These are phyloP conservation scores for Oasisia sp. DNA, from an alignment of 2,888 invertebrate species.

Conservation along the genomic window DNA sequence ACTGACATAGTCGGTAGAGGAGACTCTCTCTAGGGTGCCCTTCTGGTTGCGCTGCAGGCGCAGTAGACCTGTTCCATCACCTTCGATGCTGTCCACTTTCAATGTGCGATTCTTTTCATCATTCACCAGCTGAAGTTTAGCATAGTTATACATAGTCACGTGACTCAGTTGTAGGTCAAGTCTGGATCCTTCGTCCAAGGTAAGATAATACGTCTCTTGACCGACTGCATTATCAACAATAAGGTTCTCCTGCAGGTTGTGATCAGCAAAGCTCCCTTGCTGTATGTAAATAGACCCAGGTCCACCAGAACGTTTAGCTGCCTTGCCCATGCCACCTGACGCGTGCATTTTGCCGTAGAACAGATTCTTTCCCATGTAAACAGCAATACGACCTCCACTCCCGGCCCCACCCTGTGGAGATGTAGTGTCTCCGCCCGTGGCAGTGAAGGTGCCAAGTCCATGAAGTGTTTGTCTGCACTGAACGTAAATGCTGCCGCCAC, in stretches of 20 bases:
- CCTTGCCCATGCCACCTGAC: conserved; percentile 43
- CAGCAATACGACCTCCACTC: conserved; percentile 52
- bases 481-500: conserved; percentile 52
- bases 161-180: conserved; percentile 42
- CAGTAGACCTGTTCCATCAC: conserved; percentile 52
- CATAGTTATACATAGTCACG: conserved; percentile 48
- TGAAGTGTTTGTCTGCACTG: conserved; percentile 31
- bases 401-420: conserved; percentile 44
- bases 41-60: conserved; percentile 47
- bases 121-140: conserved; percentile 47
- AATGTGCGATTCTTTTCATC: conserved; percentile 44
- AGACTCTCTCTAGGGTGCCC: conserved; percentile 47
- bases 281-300: conserved; percentile 50
- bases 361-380: conserved; percentile 25
- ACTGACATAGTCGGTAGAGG: conserved; percentile 33
- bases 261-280: conserved; percentile 34
- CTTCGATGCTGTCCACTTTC: conserved; percentile 47
- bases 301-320: conserved; percentile 47
- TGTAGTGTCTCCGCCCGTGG: conserved; percentile 47
- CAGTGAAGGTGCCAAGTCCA: conserved; percentile 47
- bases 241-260: conserved; percentile 40
- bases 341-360: conserved; percentile 34
- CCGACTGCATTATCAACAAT: conserved; percentile 50
- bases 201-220: conserved; percentile 48
- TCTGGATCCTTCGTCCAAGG: conserved; percentile 45